phyloP scores from a whole-genome alignment of 2,797 vertebrate species.

The Acropternis orthonyx region DNA sequence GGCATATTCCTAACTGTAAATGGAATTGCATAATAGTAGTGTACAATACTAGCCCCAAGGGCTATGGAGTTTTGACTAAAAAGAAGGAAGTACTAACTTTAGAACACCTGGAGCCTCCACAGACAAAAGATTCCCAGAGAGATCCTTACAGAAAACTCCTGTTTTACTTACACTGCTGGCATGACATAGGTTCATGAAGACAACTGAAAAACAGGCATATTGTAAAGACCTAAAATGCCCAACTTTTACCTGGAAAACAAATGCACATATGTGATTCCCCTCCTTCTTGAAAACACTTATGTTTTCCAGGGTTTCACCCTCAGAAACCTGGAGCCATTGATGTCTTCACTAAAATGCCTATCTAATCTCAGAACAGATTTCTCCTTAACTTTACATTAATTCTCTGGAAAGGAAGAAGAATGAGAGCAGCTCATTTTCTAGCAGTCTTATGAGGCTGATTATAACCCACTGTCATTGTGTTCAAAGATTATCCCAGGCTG shows the following conservation, averaged over 20 bases:
- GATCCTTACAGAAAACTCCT: background rate
- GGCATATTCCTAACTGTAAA: background rate
- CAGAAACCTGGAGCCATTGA: background rate
- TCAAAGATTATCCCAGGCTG: background rate
- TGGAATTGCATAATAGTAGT: background rate
- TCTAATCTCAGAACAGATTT: background rate
- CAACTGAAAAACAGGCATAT: background rate
- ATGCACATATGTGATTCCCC: background rate
- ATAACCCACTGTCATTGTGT: background rate
- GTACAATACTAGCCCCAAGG: background rate
- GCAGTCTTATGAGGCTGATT: background rate
- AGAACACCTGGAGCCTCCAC: background rate
- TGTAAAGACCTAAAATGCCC: background rate
- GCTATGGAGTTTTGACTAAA: background rate
- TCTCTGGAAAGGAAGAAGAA: background rate
- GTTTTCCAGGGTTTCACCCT: background rate
- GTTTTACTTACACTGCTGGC: background rate
- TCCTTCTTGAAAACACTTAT: background rate
- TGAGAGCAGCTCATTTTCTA: background rate
- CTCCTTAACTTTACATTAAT: background rate
- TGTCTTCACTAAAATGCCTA: background rate
- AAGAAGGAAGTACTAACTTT: background rate
- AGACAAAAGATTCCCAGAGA: background rate
- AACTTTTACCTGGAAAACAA: background rate
- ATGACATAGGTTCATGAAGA: background rate